Percentiles rank a stretch among this genome's conserved stretches.
phyloP scores from a whole-genome alignment of 2,113 vertebrate genomes.

The Odobenus rosmarus region DNA sequence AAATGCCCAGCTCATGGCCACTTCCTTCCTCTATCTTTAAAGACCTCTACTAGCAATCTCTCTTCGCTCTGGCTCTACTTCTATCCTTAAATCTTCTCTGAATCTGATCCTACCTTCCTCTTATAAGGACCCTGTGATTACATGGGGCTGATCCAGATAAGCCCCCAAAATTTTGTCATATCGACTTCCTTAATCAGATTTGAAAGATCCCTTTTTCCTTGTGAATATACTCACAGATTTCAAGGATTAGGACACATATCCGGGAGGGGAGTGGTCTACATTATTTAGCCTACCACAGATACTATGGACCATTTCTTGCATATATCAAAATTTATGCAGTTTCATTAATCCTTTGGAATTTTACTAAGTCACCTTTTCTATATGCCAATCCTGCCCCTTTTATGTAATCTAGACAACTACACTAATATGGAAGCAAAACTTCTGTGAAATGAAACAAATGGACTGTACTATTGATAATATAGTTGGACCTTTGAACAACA shows the following conservation, averaged over 20 bases:
- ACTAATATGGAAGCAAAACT: background rate
- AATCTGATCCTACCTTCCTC: background rate
- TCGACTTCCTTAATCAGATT: background rate
- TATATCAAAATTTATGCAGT: background rate
- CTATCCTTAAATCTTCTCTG: background rate
- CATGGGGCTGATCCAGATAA: accelerated
- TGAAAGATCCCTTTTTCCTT: background rate
- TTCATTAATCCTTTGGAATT: background rate
- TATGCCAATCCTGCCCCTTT: background rate
- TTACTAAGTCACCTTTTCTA: background rate
- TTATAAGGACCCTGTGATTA: background rate
- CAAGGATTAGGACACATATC: background rate
- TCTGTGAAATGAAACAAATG: background rate
- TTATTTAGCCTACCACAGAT: background rate
- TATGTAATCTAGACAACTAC: background rate
- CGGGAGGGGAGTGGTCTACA: accelerated
- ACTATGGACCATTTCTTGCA: background rate
- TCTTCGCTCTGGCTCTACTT: background rate
- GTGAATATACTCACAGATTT: background rate
- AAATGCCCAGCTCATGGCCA: background rate
- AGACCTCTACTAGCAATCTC: background rate
- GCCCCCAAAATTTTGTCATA: background rate
- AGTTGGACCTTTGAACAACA: background rate
- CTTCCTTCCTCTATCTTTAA: background rate
- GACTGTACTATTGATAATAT: background rate